A percentile compares a stretch with the other conserved stretches of the same genome.
phyloP scores from a whole-genome alignment of 2,888 invertebrate genomes.

The Microplitis deprimator region DNA sequence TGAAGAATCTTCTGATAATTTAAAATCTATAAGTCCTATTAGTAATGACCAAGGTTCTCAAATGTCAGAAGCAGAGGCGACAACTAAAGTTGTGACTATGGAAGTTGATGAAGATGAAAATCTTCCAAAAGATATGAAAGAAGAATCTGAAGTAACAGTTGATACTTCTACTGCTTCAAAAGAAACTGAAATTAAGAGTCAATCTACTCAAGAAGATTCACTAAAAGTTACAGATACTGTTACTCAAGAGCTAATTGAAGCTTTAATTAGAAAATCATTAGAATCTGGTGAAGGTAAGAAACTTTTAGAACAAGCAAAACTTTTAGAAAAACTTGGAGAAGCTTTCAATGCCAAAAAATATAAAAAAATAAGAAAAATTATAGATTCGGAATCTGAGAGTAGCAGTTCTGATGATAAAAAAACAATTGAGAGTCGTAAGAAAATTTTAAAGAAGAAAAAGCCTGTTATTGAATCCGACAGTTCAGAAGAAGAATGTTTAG shows the following conservation, averaged over 20 bases:
- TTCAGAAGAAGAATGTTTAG: constrained; percentile 62
- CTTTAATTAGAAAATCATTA: constrained; percentile 60
- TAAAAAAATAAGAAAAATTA: constrained; percentile 75
- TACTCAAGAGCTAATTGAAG: constrained; percentile 62
- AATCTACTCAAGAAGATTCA: constrained; percentile 38
- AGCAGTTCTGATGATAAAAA: constrained; percentile 63
- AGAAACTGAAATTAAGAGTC: constrained; percentile 16
- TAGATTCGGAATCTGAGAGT: constrained; percentile 74
- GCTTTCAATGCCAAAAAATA: constrained; percentile 65
- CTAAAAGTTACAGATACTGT: constrained; percentile 53
- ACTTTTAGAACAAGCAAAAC: constrained; percentile 71
- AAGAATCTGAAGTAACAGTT: constrained; percentile 57
- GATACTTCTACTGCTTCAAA: constrained; percentile 44
- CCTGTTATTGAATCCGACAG: constrained; percentile 63
- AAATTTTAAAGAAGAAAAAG: constrained; percentile 52
- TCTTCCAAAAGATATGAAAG: neutral
- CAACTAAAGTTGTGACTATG: constrained; percentile 63
- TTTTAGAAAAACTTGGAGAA: constrained; percentile 72
- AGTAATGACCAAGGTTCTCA: constrained; percentile 24
- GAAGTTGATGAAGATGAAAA: neutral
- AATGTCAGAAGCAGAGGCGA: constrained; percentile 56
- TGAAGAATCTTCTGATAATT: constrained; percentile 55
- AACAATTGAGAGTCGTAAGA: constrained; percentile 44
- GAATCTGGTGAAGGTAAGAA: constrained; percentile 61
- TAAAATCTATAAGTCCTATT: constrained; percentile 47